These are phyloP conservation scores for Spinus olivaceus DNA, from an alignment of 2,797 vertebrate species.

Conservation along the genomic window DNA sequence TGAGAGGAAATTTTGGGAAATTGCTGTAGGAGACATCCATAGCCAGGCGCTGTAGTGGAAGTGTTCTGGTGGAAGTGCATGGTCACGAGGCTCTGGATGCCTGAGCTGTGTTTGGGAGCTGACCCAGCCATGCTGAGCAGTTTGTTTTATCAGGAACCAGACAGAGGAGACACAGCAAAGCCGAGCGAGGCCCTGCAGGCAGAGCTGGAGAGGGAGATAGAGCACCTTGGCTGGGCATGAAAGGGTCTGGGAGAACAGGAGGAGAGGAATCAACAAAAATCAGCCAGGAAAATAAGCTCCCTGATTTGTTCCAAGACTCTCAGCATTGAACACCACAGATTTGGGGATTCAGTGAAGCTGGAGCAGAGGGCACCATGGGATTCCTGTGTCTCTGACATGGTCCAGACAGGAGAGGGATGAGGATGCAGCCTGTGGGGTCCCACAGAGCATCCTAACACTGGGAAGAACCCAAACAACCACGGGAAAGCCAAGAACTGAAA, in stretches of 20 bases:
- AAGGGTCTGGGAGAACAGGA: not conserved
- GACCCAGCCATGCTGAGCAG: not conserved
- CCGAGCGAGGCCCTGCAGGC: not conserved
- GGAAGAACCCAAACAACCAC: not conserved
- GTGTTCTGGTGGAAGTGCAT: not conserved
- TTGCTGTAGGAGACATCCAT: fast-evolving
- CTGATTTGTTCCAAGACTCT: not conserved
- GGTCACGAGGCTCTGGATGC: not conserved
- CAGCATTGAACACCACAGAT: not conserved
- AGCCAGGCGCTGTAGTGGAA: not conserved
- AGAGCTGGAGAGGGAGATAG: not conserved
- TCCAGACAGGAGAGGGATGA: not conserved
- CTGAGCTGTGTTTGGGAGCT: not conserved
- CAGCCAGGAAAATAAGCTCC: not conserved
- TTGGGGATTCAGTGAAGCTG: not conserved
- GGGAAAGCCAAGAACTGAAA: not conserved
- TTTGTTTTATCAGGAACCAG: not conserved
- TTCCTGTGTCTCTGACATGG: fast-evolving
- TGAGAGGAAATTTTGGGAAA: not conserved
- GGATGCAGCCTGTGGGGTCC: not conserved
- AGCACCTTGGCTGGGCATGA: not conserved
- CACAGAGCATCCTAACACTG: fast-evolving
- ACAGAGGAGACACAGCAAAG: not conserved
- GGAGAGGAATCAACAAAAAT: not conserved
- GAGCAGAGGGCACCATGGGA: not conserved